phyloP scores from a whole-genome alignment of 2,113 vertebrate species.

The Seriola rivoliana region DNA sequence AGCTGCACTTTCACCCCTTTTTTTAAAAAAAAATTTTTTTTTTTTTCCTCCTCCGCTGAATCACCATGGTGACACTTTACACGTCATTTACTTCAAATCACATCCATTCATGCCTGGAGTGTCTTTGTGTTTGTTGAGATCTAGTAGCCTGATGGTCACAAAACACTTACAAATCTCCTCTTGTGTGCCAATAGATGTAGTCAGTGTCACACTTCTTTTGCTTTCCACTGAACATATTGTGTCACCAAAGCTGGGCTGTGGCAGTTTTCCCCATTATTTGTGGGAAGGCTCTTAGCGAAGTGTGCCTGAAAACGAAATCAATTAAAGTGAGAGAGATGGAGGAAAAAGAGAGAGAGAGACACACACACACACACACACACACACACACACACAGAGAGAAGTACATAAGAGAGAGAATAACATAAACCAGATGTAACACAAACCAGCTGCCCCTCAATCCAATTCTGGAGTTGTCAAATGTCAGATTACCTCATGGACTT shows the following conservation, averaged over 20 bases:
- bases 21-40: not conserved
- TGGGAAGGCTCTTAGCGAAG: conserved; percentile 16
- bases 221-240: conserved; percentile 2
- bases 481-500: conserved; percentile 62
- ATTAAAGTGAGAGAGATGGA: not conserved
- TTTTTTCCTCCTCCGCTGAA: not conserved
- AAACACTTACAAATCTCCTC: not conserved
- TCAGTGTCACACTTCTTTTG: not conserved
- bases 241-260: not conserved
- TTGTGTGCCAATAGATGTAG: not conserved
- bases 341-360: too few species aligned
- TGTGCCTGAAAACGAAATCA: conserved; percentile 29
- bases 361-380: not conserved
- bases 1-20: conserved; percentile 35
- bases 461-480: conserved; percentile 59
- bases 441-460: conserved; percentile 67
- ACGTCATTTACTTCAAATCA: not conserved
- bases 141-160: not conserved
- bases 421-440: conserved; percentile 20
- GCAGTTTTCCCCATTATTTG: conserved; percentile 10
- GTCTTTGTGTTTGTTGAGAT: not conserved
- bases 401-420: conserved; percentile 22
- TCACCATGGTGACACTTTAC: not conserved
- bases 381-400: not conserved
- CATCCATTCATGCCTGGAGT: not conserved